These are phyloP conservation scores for Meliscaeva auricollis DNA, from an alignment of 2,888 invertebrate species.

Conservation along the genomic window DNA sequence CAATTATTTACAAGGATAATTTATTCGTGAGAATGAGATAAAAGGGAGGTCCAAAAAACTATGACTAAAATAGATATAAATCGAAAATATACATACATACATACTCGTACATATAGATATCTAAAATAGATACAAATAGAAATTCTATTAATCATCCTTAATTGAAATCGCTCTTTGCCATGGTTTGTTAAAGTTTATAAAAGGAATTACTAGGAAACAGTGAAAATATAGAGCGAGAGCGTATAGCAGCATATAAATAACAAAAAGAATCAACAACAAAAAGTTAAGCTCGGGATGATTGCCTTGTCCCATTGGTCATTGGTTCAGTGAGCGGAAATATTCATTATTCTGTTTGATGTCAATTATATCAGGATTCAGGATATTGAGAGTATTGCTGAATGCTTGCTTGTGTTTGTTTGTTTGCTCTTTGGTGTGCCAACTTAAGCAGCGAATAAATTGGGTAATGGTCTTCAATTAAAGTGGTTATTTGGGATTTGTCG, in stretches of 20 bases:
- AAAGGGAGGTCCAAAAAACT: slow-evolving; percentile 10
- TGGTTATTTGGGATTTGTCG: slow-evolving; percentile 21
- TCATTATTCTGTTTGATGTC: slow-evolving; percentile 66
- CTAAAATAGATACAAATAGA: slow-evolving; percentile 15
- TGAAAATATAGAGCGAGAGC: background rate
- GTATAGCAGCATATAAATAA: background rate
- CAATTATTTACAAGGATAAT: slow-evolving; percentile 28
- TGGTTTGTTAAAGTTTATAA: slow-evolving; percentile 56
- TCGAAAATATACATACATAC: background rate
- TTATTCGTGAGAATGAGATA: background rate
- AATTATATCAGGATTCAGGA: slow-evolving; percentile 59
- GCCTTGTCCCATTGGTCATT: slow-evolving; percentile 64
- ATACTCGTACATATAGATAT: background rate
- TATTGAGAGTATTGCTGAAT: slow-evolving; percentile 21
- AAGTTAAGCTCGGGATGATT: slow-evolving; percentile 53
- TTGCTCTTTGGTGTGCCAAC: slow-evolving; percentile 31
- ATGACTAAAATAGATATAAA: slow-evolving; percentile 22
- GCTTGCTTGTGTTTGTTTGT: slow-evolving; percentile 1
- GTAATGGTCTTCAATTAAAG: slow-evolving; percentile 51
- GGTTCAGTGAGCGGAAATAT: slow-evolving; percentile 64
- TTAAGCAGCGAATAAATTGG: slow-evolving; percentile 43
- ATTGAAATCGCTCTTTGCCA: slow-evolving; percentile 67
- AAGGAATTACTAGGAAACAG: slow-evolving; percentile 14
- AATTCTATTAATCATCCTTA: slow-evolving; percentile 68
- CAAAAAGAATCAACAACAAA: slow-evolving; percentile 10